These are phyloP conservation scores for Apoderus coryli DNA, from an alignment of 2,888 invertebrate genomes.

Conservation along the genomic window DNA sequence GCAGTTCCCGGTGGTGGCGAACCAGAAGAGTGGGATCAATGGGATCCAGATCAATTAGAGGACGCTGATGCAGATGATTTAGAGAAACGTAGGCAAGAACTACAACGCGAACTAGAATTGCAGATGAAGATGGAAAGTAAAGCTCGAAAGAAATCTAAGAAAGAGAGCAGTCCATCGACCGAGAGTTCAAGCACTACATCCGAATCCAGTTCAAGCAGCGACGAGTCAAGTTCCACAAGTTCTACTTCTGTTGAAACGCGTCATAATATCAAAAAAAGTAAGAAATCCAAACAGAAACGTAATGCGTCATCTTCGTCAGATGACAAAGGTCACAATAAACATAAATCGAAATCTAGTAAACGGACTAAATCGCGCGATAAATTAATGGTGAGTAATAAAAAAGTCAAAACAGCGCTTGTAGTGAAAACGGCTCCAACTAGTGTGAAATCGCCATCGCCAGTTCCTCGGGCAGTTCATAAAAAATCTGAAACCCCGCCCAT, in stretches of 20 bases:
- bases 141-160: constrained; percentile 50
- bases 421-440: too few species aligned
- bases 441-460: constrained; percentile 26
- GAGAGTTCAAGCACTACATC: constrained; percentile 48
- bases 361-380: constrained; percentile 32
- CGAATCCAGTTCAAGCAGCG: constrained; percentile 49
- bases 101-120: constrained; percentile 63
- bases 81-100: constrained; percentile 57
- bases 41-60: constrained; percentile 66
- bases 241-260: constrained; percentile 32
- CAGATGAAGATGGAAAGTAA: constrained; percentile 64
- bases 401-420: constrained; percentile 31
- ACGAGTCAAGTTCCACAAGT: constrained; percentile 47
- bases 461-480: constrained; percentile 25
- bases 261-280: constrained; percentile 26
- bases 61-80: constrained; percentile 68
- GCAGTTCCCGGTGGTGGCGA: constrained; percentile 45
- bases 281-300: constrained; percentile 28
- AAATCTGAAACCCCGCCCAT: constrained; percentile 31
- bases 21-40: constrained; percentile 54
- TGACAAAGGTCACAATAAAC: constrained; percentile 37
- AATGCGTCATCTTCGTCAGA: constrained; percentile 38
- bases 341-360: constrained; percentile 38
- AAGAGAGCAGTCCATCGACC: constrained; percentile 54
- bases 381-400: too few species aligned